phyloP scores from a whole-genome alignment of 2,888 invertebrate genomes.

The Corythucha ciliata region DNA sequence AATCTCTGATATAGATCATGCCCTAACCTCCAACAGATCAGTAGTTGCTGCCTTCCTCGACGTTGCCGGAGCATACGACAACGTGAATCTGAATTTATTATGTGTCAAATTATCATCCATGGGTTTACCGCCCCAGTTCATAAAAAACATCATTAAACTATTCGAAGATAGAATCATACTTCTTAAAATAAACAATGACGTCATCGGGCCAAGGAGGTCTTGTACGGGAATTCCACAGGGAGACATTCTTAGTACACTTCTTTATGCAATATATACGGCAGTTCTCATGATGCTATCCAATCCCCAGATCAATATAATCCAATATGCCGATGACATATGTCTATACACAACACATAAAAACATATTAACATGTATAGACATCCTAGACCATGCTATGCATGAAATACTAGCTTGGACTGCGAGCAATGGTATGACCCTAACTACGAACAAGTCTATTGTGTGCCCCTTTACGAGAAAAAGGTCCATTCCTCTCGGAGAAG shows the following conservation, averaged over 20 bases:
- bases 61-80: background rate
- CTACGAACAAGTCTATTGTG: background rate
- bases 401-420: too few species aligned
- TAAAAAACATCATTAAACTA: background rate
- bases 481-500: background rate
- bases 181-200: background rate
- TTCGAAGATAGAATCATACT: background rate
- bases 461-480: background rate
- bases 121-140: background rate
- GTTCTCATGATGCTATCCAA: background rate
- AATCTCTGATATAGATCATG: background rate
- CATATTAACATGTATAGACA: too few species aligned
- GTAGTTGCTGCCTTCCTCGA: background rate
- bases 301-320: background rate
- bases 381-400: background rate
- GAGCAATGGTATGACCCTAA: too few species aligned
- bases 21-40: background rate
- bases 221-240: background rate
- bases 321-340: slow-evolving; percentile 5
- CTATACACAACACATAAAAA: too few species aligned
- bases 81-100: background rate
- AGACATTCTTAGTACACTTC: background rate
- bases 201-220: background rate
- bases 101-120: too few species aligned
- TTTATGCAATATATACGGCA: background rate